Evolutionary conservation across 1,140 invertebrate species (phyloP).

Genomic region (Drosophila asahinai): DNA sequence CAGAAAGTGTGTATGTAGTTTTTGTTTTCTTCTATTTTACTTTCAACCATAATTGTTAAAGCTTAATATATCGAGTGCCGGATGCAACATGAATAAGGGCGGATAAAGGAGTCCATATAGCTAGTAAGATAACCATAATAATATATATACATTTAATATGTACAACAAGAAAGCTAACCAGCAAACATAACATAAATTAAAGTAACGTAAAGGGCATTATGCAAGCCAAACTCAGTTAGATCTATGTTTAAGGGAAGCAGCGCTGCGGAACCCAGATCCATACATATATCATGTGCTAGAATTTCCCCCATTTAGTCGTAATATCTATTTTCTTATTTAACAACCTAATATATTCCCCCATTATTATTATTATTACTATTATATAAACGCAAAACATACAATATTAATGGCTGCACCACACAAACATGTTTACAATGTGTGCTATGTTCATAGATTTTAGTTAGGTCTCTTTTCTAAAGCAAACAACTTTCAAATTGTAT

Average conservation of each 20-base stretch:
- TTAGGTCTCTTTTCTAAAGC: constrained; percentile 64
- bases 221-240: constrained; percentile 79
- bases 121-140: constrained; percentile 47
- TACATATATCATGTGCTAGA: constrained; percentile 58
- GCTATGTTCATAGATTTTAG: constrained; percentile 82
- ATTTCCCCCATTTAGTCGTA: constrained; percentile 41
- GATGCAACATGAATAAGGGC: constrained; percentile 46
- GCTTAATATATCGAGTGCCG: constrained; percentile 54
- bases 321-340: constrained; percentile 58
- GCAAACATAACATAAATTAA: constrained; percentile 34
- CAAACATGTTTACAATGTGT: constrained; percentile 72
- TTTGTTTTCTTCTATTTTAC: constrained; percentile 57
- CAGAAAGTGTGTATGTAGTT: constrained; percentile 48
- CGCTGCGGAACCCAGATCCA: constrained; percentile 36
- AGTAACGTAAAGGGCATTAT: constrained; percentile 60
- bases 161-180: constrained; percentile 69
- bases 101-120: constrained; percentile 41
- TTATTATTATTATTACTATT: constrained; percentile 23
- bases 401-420: constrained; percentile 77
- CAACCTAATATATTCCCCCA: constrained; percentile 61
- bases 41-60: constrained; percentile 73
- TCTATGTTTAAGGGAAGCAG: constrained; percentile 31
- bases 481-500: constrained; percentile 44
- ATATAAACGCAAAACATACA: constrained; percentile 35
- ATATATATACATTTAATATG: constrained; percentile 52